Evolutionary conservation across 2,113 vertebrate species (phyloP).

Genomic region (Psilopogon haemacephalus): DNA sequence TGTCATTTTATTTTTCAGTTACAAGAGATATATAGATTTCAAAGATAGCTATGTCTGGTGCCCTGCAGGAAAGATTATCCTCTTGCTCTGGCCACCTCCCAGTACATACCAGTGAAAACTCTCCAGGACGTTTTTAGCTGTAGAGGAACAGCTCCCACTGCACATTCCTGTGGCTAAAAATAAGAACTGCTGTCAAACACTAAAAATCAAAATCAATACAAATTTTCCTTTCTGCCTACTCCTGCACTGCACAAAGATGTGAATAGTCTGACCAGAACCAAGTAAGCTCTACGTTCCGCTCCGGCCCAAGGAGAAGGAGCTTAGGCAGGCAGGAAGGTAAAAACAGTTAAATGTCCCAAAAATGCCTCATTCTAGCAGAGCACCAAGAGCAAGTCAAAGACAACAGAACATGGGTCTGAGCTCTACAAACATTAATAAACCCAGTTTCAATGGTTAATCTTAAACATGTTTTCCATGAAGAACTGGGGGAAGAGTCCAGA

Average conservation of each 20-base stretch:
- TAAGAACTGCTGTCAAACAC: not conserved
- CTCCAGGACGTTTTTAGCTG: not conserved
- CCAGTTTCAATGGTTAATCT: not conserved
- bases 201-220: not conserved
- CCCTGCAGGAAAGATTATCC: not conserved
- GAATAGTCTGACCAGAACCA: not conserved
- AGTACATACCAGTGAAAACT: not conserved
- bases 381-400: not conserved
- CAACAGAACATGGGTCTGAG: not conserved
- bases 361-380: not conserved
- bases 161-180: not conserved
- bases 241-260: not conserved
- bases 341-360: not conserved
- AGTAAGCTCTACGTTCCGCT: accelerated
- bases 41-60: not conserved
- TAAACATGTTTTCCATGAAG: not conserved
- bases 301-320: not conserved
- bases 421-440: not conserved
- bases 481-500: not conserved
- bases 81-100: not conserved
- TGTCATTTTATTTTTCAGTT: not conserved
- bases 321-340: not conserved
- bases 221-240: not conserved
- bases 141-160: not conserved
- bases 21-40: not conserved